Percentiles rank a stretch among this genome's conserved stretches.
These are phyloP conservation scores for Gobio gobio DNA, from an alignment of 2,113 vertebrate genomes.

Conservation along the genomic window DNA sequence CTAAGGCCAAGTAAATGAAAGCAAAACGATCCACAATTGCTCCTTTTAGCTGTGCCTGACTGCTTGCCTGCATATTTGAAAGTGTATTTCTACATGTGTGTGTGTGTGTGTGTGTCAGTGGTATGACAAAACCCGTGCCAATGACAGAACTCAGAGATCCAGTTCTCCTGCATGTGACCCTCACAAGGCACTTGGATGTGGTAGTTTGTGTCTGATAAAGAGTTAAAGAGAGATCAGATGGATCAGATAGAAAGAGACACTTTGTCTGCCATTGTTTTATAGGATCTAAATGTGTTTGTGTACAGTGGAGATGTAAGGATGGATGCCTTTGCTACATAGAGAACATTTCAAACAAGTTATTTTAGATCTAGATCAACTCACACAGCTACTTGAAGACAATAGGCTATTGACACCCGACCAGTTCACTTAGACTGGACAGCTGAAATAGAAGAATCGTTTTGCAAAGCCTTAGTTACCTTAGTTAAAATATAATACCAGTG, in stretches of 20 bases:
- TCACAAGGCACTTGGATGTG: slow-evolving; percentile 54
- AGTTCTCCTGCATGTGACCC: slow-evolving; percentile 64
- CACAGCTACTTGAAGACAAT: background rate
- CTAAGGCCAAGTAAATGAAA: background rate
- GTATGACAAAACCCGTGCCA: background rate
- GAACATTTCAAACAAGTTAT: background rate
- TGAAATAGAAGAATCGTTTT: background rate
- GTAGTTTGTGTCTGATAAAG: slow-evolving; percentile 58
- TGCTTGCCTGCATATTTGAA: background rate
- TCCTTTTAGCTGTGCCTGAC: background rate
- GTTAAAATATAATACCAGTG: background rate
- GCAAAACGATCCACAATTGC: background rate
- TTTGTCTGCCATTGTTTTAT: slow-evolving; percentile 49
- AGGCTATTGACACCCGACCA: background rate
- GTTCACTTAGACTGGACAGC: background rate
- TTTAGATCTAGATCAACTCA: slow-evolving; percentile 10
- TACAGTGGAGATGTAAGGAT: background rate
- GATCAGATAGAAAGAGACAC: slow-evolving; percentile 57
- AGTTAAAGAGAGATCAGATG: background rate
- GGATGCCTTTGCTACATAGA: background rate
- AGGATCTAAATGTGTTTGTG: background rate
- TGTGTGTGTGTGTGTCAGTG: slow-evolving; percentile 7
- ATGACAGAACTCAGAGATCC: slow-evolving; percentile 60
- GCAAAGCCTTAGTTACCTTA: background rate
- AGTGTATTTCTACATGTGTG: background rate